Evolutionary conservation across 1,140 invertebrate species (phyloP), one percentile per base, ranked within the genome.

Genomic region (Capitella teleta): DNA sequence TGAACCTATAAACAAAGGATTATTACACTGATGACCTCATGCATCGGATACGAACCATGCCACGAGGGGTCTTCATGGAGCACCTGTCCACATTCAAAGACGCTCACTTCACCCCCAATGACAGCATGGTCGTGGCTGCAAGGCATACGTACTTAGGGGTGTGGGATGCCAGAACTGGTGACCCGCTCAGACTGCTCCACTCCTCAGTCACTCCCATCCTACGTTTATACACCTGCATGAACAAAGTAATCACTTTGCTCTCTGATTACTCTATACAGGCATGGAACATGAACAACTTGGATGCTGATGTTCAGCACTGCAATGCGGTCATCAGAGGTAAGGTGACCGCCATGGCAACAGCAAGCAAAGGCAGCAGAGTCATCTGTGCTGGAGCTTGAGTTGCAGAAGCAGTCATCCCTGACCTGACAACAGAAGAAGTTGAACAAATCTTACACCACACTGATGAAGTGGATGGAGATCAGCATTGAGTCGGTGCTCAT

Each of bases 271-370:
- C 58, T 1, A 54, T 68, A 28, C 61, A 67, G 53, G 34, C 64
- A 4, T 68, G 66, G 66, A 59, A 64, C 44, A 45, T 68, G 3
- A 51, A 63, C 43, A 66, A 66, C 47, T 51, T 68, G 6, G 59
- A 62, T 43, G 48, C 54, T n/a, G 56, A 62, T 36, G 57, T 60
- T 25, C 50, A 58, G 1, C 59, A 62, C 42, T 45, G 55, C 0
- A 59, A 59, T 19, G 54, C 61, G 44, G 53, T 63, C 44, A 51
- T 61, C 34, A 55, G 51, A 6, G 57, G 56, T 16, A 21, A 53
- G 14, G 57, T 68, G 1, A 47, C 42, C 23, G 48, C 47, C 6
- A 5, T 62, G 8, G 54, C 52, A 5, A 28, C 62, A 4, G 58
- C 61, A n/a, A 38, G 30, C 16, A 49, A 51, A 14, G 56, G 48